Evolutionary conservation across 2,797 vertebrate species (phyloP), one percentile per base, ranked within the genome.

Genomic region (Hozukius guyotensis): DNA sequence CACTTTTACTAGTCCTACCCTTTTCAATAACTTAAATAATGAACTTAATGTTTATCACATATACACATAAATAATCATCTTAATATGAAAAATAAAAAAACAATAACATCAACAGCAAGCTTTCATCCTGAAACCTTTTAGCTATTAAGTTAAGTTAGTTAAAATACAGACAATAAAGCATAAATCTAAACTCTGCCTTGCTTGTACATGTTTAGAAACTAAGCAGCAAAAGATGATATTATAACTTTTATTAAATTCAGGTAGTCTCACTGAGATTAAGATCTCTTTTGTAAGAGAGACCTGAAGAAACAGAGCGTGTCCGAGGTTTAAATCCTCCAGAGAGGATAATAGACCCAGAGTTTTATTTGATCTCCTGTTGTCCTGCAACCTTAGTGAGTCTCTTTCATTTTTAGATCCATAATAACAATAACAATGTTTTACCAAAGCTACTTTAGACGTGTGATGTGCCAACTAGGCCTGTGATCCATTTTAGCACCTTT

Each of bases 191-290:
- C 36, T 38, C 13, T 38, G 13, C 0, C 36, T 38, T 0, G 36
- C 0, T 0, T 38, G 36, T 38, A 38, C 36, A 38, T 0, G 36
- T 46, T 46, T 46, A 0, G 42, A 46, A 18, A 0, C 14, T 46
- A 46, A 0, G 42, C 42, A 46, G 42, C 42, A 16, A 46, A 46
- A 20, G 0, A 34, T 62, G 11, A 6, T 32, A n/a, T 61, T 61
- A 32, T 25, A 56, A 56, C 53, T 2, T 56, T 56, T 61, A 61
- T 61, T 61, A n/a, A 61, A 22, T 53, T 20, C 27, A 53, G 52
- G 42, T 46, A 18, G 42, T 0, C 14, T 46, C 42, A 46, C 0
- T 0, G 42, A 46, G 42, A 46, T 46, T 0, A 0, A 46, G 16
- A 16, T 59, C 27, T 59, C 0, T 29, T 29, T 59, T 29, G 38